Conservation (phyloP, 2,797 vertebrate species). For the Nannoperca obscura region DNA sequence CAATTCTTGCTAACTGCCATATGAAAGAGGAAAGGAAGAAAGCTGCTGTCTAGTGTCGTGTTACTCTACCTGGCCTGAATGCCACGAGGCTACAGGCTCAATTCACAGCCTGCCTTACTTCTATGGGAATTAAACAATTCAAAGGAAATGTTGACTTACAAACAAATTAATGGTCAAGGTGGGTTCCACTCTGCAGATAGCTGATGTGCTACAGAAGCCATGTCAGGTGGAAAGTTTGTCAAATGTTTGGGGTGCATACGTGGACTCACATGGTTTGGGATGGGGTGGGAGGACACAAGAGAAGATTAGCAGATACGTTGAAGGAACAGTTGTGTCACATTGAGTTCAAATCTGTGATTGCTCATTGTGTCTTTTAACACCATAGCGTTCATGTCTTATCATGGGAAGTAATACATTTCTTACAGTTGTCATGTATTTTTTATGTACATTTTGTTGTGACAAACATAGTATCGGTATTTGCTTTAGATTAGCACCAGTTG, state of each 20-base stretch:
- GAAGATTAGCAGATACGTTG: slow-evolving; percentile 5
- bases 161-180: slow-evolving; percentile 26
- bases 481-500: neutral
- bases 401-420: neutral
- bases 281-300: slow-evolving; percentile 12
- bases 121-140: slow-evolving; percentile 56
- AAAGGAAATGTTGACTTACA: slow-evolving; percentile 56
- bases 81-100: slow-evolving; percentile 56
- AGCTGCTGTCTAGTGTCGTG: slow-evolving; percentile 40
- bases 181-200: slow-evolving; percentile 33
- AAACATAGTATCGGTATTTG: neutral
- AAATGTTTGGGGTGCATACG: slow-evolving; percentile 7
- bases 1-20: slow-evolving; percentile 39
- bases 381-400: slow-evolving; percentile 2
- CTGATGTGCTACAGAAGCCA: slow-evolving; percentile 22
- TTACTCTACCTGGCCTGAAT: slow-evolving; percentile 49
- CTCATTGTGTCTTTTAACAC: slow-evolving; percentile 16
- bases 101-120: slow-evolving; percentile 45
- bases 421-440: neutral
- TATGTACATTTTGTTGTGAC: neutral
- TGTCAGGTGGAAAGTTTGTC: slow-evolving; percentile 45
- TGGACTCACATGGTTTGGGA: slow-evolving; percentile 7
- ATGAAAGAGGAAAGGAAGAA: slow-evolving; percentile 48
- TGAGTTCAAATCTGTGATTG: slow-evolving; percentile 20
- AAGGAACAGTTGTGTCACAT: slow-evolving; percentile 16